These are phyloP conservation scores for Priocnemis perturbator DNA, from an alignment of 2,888 invertebrate species.

Conservation along the genomic window DNA sequence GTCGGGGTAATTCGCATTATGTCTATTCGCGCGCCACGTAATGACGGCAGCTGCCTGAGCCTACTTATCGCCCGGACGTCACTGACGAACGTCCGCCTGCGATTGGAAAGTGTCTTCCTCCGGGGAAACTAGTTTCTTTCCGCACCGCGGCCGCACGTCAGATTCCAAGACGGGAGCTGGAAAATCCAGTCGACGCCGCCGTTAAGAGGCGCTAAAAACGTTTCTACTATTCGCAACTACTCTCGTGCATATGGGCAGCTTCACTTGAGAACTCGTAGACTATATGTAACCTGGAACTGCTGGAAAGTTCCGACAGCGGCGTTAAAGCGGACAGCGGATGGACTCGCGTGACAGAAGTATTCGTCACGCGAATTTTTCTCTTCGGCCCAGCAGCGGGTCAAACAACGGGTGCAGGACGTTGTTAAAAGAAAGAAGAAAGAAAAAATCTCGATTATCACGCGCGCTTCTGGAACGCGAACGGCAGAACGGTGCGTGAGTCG, in stretches of 20 bases:
- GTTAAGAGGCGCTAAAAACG: too few relatives aligned
- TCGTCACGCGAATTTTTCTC: too few relatives aligned
- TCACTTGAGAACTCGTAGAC: too few relatives aligned
- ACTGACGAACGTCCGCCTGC: background rate
- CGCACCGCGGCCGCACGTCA: background rate
- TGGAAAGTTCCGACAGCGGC: too few relatives aligned
- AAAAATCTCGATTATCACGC: background rate
- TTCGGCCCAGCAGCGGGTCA: background rate
- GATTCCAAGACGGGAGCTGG: too few relatives aligned
- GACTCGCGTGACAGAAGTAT: too few relatives aligned
- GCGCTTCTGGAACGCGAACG: background rate
- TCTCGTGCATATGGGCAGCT: too few relatives aligned
- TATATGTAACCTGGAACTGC: too few relatives aligned
- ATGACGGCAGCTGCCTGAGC: slow-evolving; percentile 3
- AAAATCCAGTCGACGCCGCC: too few relatives aligned
- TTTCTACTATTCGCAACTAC: too few relatives aligned
- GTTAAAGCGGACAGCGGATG: too few relatives aligned
- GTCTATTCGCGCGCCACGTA: background rate
- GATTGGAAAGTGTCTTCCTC: slow-evolving; percentile 1
- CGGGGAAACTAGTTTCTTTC: background rate
- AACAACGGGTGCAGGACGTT: background rate
- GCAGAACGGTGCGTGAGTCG: slow-evolving; percentile 11
- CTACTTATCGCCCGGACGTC: background rate
- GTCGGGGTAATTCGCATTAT: slow-evolving; percentile 6
- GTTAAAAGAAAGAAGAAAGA: background rate